A percentile compares a stretch with the other conserved stretches of the same genome.
phyloP scores from a whole-genome alignment of 2,888 invertebrate species.

The Nomada flava region DNA sequence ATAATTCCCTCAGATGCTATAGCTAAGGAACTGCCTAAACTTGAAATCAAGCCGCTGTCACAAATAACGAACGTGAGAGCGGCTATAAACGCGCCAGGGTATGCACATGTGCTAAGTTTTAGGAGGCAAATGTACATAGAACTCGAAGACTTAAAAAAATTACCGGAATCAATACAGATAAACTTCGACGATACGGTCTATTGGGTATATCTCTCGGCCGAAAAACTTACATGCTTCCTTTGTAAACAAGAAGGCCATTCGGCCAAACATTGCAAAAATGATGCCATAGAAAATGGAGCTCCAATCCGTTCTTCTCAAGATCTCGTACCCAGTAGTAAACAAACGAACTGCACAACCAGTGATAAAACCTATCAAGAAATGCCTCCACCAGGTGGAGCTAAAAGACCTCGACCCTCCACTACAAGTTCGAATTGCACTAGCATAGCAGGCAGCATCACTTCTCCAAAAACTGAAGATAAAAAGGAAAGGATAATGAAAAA shows the following conservation, averaged over 20 bases:
- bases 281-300: too few species aligned
- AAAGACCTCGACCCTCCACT: too few species aligned
- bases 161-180: not conserved
- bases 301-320: too few species aligned
- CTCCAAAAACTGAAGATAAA: too few species aligned
- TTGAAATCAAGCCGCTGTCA: not conserved
- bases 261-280: not conserved
- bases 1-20: not conserved
- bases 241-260: slow-evolving; percentile 29
- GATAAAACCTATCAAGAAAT: too few species aligned
- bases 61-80: slow-evolving; percentile 8
- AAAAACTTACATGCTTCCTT: slow-evolving; percentile 13
- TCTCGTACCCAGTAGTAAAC: too few species aligned
- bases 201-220: not conserved
- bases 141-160: not conserved
- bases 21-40: not conserved
- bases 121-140: slow-evolving; percentile 10
- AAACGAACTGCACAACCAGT: too few species aligned
- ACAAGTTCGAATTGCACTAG: too few species aligned
- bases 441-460: too few species aligned
- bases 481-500: too few species aligned
- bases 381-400: too few species aligned
- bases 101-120: slow-evolving; percentile 9
- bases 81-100: not conserved
- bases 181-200: not conserved